These are phyloP conservation scores for Cladorhizidae sp. DNA, from an alignment of 37 sponge, comb jelly and placozoan genomes.

Conservation along the genomic window DNA sequence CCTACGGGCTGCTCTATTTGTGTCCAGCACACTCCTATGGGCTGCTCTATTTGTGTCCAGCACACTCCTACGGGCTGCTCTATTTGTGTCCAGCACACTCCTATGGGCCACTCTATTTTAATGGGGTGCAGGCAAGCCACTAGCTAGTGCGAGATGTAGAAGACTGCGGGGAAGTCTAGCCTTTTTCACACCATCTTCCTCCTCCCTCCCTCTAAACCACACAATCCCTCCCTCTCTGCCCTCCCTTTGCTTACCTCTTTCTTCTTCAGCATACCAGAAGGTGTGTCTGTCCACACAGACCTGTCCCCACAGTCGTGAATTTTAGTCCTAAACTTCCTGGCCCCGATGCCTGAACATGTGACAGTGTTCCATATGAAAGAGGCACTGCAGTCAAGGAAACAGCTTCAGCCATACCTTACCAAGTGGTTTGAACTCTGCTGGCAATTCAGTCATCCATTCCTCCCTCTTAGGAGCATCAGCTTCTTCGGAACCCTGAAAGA, in stretches of 20 bases:
- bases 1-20: no score
- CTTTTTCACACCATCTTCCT: no score
- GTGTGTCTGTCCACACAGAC: conserved; percentile 87
- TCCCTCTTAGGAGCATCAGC: conserved; percentile 49
- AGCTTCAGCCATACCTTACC: conserved; percentile 24
- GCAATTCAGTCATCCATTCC: conserved; percentile 84
- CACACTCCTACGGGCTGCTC: no score
- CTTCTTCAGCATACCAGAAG: conserved; percentile 58
- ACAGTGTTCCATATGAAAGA: background rate
- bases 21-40: no score
- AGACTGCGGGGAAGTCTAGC: no score
- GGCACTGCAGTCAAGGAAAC: background rate
- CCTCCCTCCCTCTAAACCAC: no score
- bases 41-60: no score
- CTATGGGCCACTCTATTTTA: no score
- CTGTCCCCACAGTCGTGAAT: conserved; percentile 60
- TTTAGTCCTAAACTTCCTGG: conserved; percentile 72
- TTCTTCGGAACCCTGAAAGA: conserved; percentile 3
- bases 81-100: no score
- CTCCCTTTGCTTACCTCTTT: background rate
- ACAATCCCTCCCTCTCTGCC: background rate
- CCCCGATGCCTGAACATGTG: conserved; percentile 42
- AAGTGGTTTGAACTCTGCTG: conserved; percentile 51
- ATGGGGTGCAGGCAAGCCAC: no score
- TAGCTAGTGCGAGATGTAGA: no score